These are phyloP conservation scores for Tor tambroides DNA, from an alignment of 2,113 vertebrate species.

Conservation along the genomic window DNA sequence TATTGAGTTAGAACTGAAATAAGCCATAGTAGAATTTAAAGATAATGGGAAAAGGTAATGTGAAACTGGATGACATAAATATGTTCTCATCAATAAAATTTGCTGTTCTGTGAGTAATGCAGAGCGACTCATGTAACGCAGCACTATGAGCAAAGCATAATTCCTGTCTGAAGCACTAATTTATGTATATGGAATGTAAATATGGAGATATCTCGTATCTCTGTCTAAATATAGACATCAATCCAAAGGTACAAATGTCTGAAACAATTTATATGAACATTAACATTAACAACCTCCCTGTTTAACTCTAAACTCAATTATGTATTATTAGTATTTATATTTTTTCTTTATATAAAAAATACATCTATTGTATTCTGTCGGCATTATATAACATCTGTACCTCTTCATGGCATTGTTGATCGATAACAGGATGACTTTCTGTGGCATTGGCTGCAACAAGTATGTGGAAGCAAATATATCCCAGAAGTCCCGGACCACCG, in stretches of 20 bases:
- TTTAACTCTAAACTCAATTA: neutral
- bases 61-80: neutral
- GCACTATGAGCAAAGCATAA: neutral
- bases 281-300: neutral
- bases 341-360: neutral
- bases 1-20: neutral
- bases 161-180: neutral
- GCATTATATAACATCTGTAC: neutral
- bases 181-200: neutral
- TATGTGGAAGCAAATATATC: constrained; percentile 98
- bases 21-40: neutral
- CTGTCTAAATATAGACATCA: neutral
- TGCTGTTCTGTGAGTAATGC: neutral
- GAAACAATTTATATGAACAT: neutral
- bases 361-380: neutral
- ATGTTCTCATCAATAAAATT: neutral
- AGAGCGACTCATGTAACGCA: neutral
- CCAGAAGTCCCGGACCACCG: constrained; percentile 93
- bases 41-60: neutral
- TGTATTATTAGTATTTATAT: too few species aligned
- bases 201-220: neutral
- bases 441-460: constrained; percentile 94
- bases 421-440: constrained; percentile 88
- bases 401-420: neutral
- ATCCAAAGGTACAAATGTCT: neutral